These are phyloP conservation scores for Lamellibrachia satsuma DNA, from an alignment of 2,888 invertebrate species.

Conservation along the genomic window DNA sequence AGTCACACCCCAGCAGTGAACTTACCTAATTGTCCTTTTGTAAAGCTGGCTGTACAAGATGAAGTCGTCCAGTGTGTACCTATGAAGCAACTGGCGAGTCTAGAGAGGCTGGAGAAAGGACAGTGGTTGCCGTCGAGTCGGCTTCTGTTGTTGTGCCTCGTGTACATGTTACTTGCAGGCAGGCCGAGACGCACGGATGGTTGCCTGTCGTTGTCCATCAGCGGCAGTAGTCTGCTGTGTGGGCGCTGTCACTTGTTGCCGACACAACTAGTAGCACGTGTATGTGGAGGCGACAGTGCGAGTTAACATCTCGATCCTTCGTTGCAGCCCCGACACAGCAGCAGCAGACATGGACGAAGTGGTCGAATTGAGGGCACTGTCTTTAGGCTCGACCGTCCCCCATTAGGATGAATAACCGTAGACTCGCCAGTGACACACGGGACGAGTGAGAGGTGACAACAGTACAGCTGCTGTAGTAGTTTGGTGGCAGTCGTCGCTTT, in stretches of 20 bases:
- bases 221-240: neutral
- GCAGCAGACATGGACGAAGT: conserved; percentile 13
- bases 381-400: conserved; percentile 17
- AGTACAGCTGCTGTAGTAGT: conserved; percentile 17
- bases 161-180: conserved; percentile 13
- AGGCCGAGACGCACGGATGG: neutral
- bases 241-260: conserved; percentile 4
- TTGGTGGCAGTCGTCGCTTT: neutral
- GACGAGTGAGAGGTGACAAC: conserved; percentile 3
- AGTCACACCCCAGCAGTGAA: neutral
- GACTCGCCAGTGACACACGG: conserved; percentile 9
- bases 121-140: neutral
- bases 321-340: conserved; percentile 8
- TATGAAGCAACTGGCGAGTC: neutral
- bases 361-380: conserved; percentile 17
- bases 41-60: neutral
- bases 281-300: conserved; percentile 17
- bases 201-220: neutral
- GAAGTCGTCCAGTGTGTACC: neutral
- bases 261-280: conserved; percentile 3
- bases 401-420: conserved; percentile 17
- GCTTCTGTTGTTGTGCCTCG: conserved; percentile 13
- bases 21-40: neutral
- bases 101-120: neutral
- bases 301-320: conserved; percentile 11